Base-by-base conservation (phyloP, 2,113 vertebrate species). In the Alaudala cheleensis region DNA sequence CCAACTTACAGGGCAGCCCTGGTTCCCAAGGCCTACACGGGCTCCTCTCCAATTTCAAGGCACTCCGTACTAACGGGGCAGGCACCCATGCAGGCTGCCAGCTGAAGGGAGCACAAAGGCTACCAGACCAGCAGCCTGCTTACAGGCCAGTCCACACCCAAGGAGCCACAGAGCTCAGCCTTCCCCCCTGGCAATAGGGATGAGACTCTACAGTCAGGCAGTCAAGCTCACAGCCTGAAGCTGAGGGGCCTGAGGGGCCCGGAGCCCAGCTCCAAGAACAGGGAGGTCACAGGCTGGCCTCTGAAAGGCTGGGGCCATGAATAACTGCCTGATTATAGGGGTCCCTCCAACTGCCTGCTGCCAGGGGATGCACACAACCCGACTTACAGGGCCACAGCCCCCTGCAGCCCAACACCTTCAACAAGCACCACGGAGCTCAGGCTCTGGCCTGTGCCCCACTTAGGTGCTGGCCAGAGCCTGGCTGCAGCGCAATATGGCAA, bases 171-270 rank as follows among this genome's bases (percentile, higher is more conserved):
- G 37, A 51, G 18, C 37, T 78, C 5, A 3, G 74, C 13, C 34
- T 42, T 40, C 18, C 23, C 23, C 47, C 29, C 13, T 1, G 3
- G 19, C 47, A 17, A 42, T 22, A 33, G 34, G 34, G 40, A 40
- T 4, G 0, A 51, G 23, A n/a, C 29, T 49, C 4, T 26, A 26
- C 10, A 20, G 23, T 42, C 74, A 62, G 23, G 47, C 37, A 51
- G 5, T 21, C 7, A 2, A 13, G 10, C 39, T 26, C 23, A 26
- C 0, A 3, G 29, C 29, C 29, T 40, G 40, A 40, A n/a, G 47
- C 17, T 2, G 10, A 50, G 13, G 28, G 29, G 29, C 58, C 13
- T 0, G 2, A 40, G 11, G 28, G 34, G 23, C 45, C 1, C 0
- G 11, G 23, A n/a, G 10, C 8, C 37, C 29, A 51, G 18, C 18